These are phyloP conservation scores for Diarsia dahlii DNA, from an alignment of 2,888 invertebrate species.

Conservation along the genomic window DNA sequence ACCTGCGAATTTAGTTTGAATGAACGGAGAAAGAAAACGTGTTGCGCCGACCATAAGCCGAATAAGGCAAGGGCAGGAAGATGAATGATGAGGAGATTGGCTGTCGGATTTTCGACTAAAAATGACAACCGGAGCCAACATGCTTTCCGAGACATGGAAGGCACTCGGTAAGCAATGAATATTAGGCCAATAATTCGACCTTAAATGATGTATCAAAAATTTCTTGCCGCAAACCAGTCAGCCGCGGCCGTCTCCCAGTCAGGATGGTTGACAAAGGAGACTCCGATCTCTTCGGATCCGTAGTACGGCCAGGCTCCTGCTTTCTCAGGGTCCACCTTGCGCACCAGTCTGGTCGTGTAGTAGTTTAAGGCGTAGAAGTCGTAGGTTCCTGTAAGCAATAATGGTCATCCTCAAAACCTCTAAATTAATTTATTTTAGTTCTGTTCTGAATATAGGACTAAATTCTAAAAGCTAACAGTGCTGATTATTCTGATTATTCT, in stretches of 20 bases:
- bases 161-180: neutral
- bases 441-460: too few species aligned
- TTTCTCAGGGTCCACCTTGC: constrained; percentile 46
- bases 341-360: constrained; percentile 78
- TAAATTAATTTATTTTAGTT: too few species aligned
- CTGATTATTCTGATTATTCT: too few species aligned
- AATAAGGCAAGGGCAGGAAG: too few species aligned
- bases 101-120: neutral
- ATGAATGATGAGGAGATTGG: neutral
- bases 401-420: too few species aligned
- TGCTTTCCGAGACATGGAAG: neutral
- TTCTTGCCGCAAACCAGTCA: constrained; percentile 66
- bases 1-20: too few species aligned
- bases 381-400: constrained; percentile 80
- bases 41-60: too few species aligned
- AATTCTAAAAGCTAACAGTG: too few species aligned
- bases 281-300: constrained; percentile 64
- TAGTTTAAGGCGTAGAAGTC: constrained; percentile 89
- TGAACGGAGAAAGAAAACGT: too few species aligned
- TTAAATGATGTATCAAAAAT: neutral
- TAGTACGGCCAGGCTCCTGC: constrained; percentile 66
- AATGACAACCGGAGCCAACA: neutral
- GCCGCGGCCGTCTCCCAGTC: constrained; percentile 55
- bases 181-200: neutral
- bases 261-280: constrained; percentile 44